A percentile compares a stretch with the other conserved stretches of the same genome.
Evolutionary conservation across 2,797 vertebrate genomes (phyloP).

Genomic region (Alcedo atthis): DNA sequence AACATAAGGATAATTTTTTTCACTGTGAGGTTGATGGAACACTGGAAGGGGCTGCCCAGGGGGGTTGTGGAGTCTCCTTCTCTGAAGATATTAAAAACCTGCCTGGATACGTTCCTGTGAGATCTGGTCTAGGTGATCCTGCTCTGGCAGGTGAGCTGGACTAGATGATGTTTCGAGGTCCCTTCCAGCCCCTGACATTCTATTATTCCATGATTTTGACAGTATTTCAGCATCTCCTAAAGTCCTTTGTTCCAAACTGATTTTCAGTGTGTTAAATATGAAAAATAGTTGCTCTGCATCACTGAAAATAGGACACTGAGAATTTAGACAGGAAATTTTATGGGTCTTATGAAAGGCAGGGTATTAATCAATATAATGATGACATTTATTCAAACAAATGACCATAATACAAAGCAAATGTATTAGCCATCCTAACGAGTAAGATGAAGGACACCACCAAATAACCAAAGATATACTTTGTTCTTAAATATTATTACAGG

Average conservation of each 20-base stretch:
- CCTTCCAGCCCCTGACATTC: too few relatives aligned
- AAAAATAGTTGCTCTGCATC: constrained; percentile 20
- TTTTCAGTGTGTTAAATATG: constrained; percentile 1
- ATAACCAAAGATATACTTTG: not conserved
- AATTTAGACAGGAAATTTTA: constrained; percentile 52
- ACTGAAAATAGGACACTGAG: constrained; percentile 9
- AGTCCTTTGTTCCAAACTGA: not conserved
- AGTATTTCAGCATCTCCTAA: not conserved
- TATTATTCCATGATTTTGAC: not conserved
- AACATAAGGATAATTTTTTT: too few relatives aligned
- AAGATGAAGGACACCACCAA: not conserved
- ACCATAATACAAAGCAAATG: constrained; percentile 4
- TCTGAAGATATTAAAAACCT: too few relatives aligned
- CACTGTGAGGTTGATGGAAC: too few relatives aligned
- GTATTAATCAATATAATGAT: constrained; percentile 40
- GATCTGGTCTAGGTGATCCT: too few relatives aligned
- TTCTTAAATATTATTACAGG: not conserved
- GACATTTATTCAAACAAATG: constrained; percentile 55
- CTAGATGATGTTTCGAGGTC: too few relatives aligned
- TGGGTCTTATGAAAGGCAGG: not conserved
- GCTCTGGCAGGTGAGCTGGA: too few relatives aligned
- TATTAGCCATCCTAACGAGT: not conserved
- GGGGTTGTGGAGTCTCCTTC: too few relatives aligned
- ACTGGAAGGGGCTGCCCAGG: too few relatives aligned
- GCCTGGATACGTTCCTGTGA: too few relatives aligned